phyloP scores from a whole-genome alignment of 2,797 vertebrate genomes.

The Lepus oiostolus region DNA sequence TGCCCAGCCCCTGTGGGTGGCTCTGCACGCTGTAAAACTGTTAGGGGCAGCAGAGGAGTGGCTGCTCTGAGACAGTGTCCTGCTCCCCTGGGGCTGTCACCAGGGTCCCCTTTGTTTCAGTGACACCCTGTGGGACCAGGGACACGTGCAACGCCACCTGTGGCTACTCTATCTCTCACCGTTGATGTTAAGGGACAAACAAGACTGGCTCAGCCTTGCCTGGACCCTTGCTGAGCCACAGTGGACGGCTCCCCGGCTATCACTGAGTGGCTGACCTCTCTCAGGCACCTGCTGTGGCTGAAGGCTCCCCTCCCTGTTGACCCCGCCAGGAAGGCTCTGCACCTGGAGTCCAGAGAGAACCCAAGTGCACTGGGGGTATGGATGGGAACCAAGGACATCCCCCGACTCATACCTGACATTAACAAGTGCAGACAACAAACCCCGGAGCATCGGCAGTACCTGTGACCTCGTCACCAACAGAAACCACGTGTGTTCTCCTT shows the following conservation, averaged over 20 bases:
- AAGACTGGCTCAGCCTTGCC: neutral
- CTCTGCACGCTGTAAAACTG: neutral
- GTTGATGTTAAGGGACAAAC: neutral
- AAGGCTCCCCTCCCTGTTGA: neutral
- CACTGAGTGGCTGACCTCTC: accelerated
- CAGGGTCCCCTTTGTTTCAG: neutral
- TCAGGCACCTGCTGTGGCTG: neutral
- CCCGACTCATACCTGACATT: neutral
- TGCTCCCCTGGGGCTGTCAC: neutral
- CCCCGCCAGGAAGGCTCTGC: neutral
- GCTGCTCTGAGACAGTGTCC: neutral
- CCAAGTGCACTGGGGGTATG: accelerated
- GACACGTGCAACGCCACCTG: neutral
- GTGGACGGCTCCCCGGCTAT: neutral
- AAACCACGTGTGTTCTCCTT: neutral
- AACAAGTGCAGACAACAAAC: neutral
- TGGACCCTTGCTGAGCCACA: neutral
- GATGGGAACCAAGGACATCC: neutral
- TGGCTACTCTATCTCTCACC: neutral
- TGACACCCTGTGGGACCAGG: neutral
- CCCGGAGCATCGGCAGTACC: neutral
- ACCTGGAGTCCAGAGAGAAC: neutral
- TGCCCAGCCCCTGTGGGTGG: neutral
- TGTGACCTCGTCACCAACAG: neutral
- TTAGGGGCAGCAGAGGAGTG: neutral